Evolutionary conservation across 2,113 vertebrate genomes (phyloP).

Genomic region (Thryonomys swinderianus): DNA sequence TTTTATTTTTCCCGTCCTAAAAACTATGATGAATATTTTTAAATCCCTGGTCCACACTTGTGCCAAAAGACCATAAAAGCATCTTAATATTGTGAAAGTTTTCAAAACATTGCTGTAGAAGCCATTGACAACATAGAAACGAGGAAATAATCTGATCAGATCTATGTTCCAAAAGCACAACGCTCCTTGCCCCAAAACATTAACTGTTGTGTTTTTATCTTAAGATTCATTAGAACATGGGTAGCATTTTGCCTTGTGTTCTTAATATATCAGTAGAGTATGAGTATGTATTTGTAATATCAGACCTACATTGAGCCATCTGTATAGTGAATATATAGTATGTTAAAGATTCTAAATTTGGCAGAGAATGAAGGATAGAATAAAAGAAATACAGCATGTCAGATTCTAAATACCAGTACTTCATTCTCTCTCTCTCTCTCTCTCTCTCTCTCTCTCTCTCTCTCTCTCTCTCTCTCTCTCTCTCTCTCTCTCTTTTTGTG

Average conservation of each 20-base stretch:
- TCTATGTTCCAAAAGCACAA: slow-evolving; percentile 47
- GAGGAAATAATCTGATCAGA: slow-evolving; percentile 19
- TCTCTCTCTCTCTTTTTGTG: no score
- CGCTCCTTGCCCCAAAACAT: slow-evolving; percentile 45
- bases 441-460: no score
- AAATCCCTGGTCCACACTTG: slow-evolving; percentile 1
- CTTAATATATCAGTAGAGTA: neutral
- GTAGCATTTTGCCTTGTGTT: slow-evolving; percentile 57
- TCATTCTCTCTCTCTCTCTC: no score
- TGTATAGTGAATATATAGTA: slow-evolving; percentile 40
- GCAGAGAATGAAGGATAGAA: neutral
- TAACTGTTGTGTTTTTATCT: slow-evolving; percentile 39
- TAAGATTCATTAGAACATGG: slow-evolving; percentile 37
- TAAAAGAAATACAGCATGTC: slow-evolving; percentile 19
- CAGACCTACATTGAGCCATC: neutral
- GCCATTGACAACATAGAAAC: slow-evolving; percentile 38
- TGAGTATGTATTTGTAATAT: neutral
- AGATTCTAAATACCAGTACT: slow-evolving; percentile 10
- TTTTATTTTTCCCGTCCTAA: slow-evolving; percentile 45
- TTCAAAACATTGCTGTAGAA: slow-evolving; percentile 45
- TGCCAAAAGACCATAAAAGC: slow-evolving; percentile 24
- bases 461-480: no score
- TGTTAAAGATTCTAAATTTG: slow-evolving; percentile 41
- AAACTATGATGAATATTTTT: slow-evolving; percentile 15
- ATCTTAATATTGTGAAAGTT: slow-evolving; percentile 54